Evolutionary conservation across 2,888 invertebrate species (phyloP).

Genomic region (Campopleginae sp.): DNA sequence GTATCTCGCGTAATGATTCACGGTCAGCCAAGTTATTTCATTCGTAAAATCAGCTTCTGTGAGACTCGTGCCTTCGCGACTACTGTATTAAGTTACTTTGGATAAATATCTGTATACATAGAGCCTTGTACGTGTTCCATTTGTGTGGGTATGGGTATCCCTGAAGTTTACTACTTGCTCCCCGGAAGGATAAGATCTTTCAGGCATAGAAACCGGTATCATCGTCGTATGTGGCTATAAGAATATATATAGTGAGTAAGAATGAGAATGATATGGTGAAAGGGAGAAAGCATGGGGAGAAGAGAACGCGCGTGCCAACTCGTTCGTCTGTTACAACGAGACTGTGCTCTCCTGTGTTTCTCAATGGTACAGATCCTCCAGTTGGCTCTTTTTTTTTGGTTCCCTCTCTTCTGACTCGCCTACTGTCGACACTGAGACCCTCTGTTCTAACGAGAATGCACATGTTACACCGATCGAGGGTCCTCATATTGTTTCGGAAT

Average conservation of each 20-base stretch:
- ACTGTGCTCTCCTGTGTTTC: conserved; percentile 7
- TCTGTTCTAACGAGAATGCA: conserved; percentile 51
- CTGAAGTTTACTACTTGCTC: conserved; percentile 33
- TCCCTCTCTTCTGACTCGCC: conserved; percentile 45
- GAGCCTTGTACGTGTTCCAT: not conserved
- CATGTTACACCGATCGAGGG: conserved; percentile 27
- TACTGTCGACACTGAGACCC: conserved; percentile 50
- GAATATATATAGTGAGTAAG: conserved; percentile 13
- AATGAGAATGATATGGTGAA: conserved; percentile 52
- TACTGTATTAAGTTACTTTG: conserved; percentile 57
- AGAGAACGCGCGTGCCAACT: conserved; percentile 58
- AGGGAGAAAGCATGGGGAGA: conserved; percentile 34
- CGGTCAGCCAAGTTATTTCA: conserved; percentile 25
- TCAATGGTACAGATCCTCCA: conserved; percentile 25
- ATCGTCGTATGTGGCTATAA: not conserved
- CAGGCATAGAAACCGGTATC: conserved; percentile 52
- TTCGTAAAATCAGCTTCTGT: conserved; percentile 51
- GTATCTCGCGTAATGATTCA: conserved; percentile 43
- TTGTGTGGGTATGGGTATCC: not conserved
- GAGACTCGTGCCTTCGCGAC: conserved; percentile 28
- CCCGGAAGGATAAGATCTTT: conserved; percentile 46
- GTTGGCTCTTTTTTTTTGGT: not conserved
- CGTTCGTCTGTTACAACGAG: conserved; percentile 26
- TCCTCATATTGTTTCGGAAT: not conserved
- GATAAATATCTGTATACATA: conserved; percentile 2